Evolutionary conservation across 2,797 vertebrate species (phyloP), one percentile per base, ranked within the genome.

Genomic region (Platyrinchus mystaceus): DNA sequence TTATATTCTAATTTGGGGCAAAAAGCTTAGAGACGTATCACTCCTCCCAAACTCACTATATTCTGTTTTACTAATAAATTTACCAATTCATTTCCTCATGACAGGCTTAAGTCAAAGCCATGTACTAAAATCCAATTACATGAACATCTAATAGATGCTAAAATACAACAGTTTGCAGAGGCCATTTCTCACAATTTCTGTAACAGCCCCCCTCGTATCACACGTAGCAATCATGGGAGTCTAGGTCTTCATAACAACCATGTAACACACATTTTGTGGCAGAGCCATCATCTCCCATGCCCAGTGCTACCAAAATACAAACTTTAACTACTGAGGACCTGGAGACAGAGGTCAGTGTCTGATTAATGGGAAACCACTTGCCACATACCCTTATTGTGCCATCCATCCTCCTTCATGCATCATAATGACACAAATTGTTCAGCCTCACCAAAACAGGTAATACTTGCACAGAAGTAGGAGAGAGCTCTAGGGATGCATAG

Each of bases 141-240:
- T 27, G 44, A 80, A 50, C 26, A 67, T 23, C 12, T 27, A 80
- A 55, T 1, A 39, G 19, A 21, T 10, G 26, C 34, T 46, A 43
- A 70, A 70, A 60, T 1, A 39, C 0, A 0, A 52, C 32, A 58
- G 11, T 52, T 67, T 70, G 37, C 63, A 73, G 55, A 89, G 37
- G 8, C 10, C 15, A n/a, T 26, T n/a, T 52, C 41, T 59, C 27
- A 49, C 7, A 2, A 12, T 46, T 56, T 69, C 67, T 53, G 3
- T 32, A 66, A 68, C 1, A 74, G 23, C 18, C 20, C 30, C 41
- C 53, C 15, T 15, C 6, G 5, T 4, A 17, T 4, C 10, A 7
- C 19, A 36, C 1, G 7, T 1, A 46, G 34, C 36, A 81, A 52
- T 16, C 43, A 27, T 0, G 2, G 22, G 15, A 71, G 21, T 41